phyloP scores from a whole-genome alignment of 2,113 vertebrate species.

The Gobio gobio region DNA sequence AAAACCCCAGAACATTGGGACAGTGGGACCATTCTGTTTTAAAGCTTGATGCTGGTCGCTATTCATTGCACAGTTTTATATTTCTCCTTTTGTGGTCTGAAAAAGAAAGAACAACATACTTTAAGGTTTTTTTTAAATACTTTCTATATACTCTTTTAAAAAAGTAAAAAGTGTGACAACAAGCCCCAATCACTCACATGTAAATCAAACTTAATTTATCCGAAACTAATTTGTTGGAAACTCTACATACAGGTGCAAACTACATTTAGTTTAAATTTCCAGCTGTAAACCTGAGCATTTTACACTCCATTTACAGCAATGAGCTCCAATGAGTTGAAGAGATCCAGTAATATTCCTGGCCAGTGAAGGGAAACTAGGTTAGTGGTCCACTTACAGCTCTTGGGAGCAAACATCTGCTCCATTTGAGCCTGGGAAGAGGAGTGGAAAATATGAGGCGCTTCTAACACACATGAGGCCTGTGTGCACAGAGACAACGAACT shows the following conservation, averaged over 20 bases:
- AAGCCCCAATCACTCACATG: neutral
- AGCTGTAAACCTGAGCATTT: neutral
- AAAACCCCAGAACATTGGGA: too few relatives aligned
- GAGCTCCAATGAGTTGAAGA: neutral
- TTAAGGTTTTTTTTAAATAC: too few relatives aligned
- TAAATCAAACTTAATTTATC: neutral
- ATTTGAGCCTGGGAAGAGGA: constrained; percentile 5
- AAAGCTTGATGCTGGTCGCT: too few relatives aligned
- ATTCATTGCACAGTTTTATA: too few relatives aligned
- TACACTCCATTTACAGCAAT: constrained; percentile 5
- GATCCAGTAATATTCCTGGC: neutral
- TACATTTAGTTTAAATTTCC: neutral
- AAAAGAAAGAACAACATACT: too few relatives aligned
- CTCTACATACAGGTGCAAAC: too few relatives aligned
- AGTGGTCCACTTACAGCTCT: constrained; percentile 22
- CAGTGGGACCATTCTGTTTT: too few relatives aligned
- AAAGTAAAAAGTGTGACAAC: neutral
- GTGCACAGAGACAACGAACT: neutral
- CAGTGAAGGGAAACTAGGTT: constrained; percentile 14
- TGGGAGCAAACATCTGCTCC: constrained; percentile 37
- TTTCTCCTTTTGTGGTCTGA: too few relatives aligned
- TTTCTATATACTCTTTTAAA: too few relatives aligned
- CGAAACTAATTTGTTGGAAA: neutral
- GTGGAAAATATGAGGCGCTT: constrained; percentile 7
- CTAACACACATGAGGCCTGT: neutral